A percentile compares a stretch with the other conserved stretches of the same genome.
phyloP scores from a whole-genome alignment of 2,113 vertebrate genomes.

The Rhabdornis inornatus region DNA sequence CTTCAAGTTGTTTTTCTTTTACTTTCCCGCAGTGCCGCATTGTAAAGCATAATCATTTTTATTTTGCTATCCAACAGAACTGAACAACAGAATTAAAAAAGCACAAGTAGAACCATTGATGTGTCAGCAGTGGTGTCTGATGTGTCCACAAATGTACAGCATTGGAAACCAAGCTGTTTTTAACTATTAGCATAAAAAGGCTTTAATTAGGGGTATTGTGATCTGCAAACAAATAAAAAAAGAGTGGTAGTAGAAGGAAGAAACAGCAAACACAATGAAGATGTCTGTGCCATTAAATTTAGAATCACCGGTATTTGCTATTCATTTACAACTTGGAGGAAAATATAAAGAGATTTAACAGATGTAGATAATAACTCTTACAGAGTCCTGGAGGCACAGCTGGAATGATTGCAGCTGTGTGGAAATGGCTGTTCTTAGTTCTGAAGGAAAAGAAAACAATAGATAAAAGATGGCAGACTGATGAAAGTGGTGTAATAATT shows the following conservation, averaged over 20 bases:
- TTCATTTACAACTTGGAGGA: neutral
- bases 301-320: neutral
- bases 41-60: neutral
- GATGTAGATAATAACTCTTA: neutral
- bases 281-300: neutral
- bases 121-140: neutral
- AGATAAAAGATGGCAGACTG: neutral
- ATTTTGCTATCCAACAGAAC: neutral
- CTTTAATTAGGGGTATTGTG: neutral
- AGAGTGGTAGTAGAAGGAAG: neutral
- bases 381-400: neutral
- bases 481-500: neutral
- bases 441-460: slow-evolving; percentile 18
- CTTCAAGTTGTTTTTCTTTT: neutral
- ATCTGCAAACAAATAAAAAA: neutral
- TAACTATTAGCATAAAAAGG: neutral
- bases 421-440: neutral
- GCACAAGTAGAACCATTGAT: neutral
- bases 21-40: neutral
- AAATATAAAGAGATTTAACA: neutral
- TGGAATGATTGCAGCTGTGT: neutral
- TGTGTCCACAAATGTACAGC: neutral
- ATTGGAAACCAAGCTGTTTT: neutral
- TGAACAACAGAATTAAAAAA: neutral
- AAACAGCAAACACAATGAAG: neutral